Conservation (phyloP, 1,140 invertebrate genomes). For the Cardiocondyla obscurior region DNA sequence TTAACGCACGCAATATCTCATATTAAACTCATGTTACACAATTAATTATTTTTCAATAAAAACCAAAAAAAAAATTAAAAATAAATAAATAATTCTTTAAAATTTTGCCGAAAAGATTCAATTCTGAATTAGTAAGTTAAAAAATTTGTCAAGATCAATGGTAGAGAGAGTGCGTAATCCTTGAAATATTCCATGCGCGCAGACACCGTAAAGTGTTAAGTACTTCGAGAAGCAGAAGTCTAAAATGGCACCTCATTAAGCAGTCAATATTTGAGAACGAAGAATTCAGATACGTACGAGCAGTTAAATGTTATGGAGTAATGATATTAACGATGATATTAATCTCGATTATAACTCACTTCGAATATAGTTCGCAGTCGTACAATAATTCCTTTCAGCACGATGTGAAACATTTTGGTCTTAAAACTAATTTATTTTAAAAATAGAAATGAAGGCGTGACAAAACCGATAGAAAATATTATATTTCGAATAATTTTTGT, state of each 20-base stretch:
- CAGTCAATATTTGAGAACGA: constrained; percentile 26
- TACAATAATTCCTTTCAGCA: not conserved
- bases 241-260: constrained; percentile 18
- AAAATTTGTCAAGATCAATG: not conserved
- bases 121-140: not conserved
- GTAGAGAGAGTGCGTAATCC: not conserved
- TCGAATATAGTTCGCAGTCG: not conserved
- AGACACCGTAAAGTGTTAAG: not conserved
- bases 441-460: not conserved
- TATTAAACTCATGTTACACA: not conserved
- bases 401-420: not conserved
- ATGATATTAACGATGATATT: constrained; percentile 21
- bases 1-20: not conserved
- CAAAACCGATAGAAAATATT: not conserved
- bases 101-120: not conserved
- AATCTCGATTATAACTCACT: not conserved
- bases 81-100: too few relatives aligned
- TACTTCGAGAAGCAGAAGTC: not conserved
- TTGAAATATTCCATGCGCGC: not conserved
- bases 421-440: not conserved
- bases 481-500: not conserved
- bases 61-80: too few relatives aligned
- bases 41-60: not conserved
- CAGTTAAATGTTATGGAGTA: not conserved
- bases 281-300: not conserved